These are phyloP conservation scores for Paraplagusia blochii DNA, from an alignment of 2,113 vertebrate species.

Conservation along the genomic window DNA sequence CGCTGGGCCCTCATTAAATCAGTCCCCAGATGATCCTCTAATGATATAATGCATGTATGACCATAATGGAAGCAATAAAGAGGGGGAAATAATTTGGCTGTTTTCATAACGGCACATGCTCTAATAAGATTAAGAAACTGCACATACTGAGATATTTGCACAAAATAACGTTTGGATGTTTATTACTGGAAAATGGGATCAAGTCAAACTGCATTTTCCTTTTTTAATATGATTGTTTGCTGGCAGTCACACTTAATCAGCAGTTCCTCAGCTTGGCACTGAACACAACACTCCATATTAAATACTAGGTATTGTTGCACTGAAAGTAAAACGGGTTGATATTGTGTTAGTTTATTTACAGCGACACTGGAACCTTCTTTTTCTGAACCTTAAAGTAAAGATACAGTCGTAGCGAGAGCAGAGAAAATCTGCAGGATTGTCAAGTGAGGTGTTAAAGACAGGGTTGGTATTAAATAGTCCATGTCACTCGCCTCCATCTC, in stretches of 20 bases:
- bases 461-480: slow-evolving; percentile 84
- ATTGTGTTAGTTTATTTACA: too few species aligned
- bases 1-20: slow-evolving; percentile 39
- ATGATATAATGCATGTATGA: slow-evolving; percentile 58
- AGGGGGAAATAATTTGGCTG: slow-evolving; percentile 36
- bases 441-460: slow-evolving; percentile 61
- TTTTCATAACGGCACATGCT: slow-evolving; percentile 44
- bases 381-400: too few species aligned
- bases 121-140: slow-evolving; percentile 37
- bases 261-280: background rate
- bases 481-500: slow-evolving; percentile 74
- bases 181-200: slow-evolving; percentile 31
- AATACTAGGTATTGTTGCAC: background rate
- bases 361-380: too few species aligned
- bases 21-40: slow-evolving; percentile 54
- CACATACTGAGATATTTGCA: slow-evolving; percentile 17
- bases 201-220: slow-evolving; percentile 17
- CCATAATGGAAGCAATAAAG: slow-evolving; percentile 53
- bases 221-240: slow-evolving; percentile 20
- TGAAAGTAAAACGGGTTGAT: too few species aligned
- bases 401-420: background rate
- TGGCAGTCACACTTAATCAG: slow-evolving; percentile 16
- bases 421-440: slow-evolving; percentile 3
- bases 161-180: slow-evolving; percentile 30
- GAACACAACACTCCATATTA: slow-evolving; percentile 1